Evolutionary conservation across 2,888 invertebrate genomes (phyloP).

Genomic region (Bellardia bayeri): DNA sequence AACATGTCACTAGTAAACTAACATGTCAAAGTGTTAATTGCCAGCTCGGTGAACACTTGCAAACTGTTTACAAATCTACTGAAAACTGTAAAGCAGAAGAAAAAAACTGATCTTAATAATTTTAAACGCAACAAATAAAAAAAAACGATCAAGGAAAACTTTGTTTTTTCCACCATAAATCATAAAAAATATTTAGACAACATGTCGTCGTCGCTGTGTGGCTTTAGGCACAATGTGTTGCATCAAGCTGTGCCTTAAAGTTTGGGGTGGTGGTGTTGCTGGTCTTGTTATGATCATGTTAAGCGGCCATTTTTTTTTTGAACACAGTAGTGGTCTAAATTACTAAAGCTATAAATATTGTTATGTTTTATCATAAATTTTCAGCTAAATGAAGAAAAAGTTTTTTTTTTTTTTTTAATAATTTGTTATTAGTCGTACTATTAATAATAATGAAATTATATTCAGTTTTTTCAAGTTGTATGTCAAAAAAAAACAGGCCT

Average conservation of each 20-base stretch:
- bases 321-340: background rate
- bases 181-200: background rate
- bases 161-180: background rate
- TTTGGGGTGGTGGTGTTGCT: background rate
- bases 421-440: background rate
- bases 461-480: background rate
- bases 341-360: background rate
- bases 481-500: background rate
- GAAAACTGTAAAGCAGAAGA: background rate
- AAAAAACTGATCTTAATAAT: background rate
- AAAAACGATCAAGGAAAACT: no score
- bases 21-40: background rate
- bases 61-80: background rate
- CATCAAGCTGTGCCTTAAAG: background rate
- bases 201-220: background rate
- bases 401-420: background rate
- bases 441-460: background rate
- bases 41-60: background rate
- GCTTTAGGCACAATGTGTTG: background rate
- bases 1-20: background rate
- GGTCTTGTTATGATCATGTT: background rate
- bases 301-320: background rate
- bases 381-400: background rate
- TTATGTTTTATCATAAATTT: background rate
- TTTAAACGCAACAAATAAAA: background rate